phyloP scores from a whole-genome alignment of 2,888 invertebrate species.

The Apocheima hispidaria region DNA sequence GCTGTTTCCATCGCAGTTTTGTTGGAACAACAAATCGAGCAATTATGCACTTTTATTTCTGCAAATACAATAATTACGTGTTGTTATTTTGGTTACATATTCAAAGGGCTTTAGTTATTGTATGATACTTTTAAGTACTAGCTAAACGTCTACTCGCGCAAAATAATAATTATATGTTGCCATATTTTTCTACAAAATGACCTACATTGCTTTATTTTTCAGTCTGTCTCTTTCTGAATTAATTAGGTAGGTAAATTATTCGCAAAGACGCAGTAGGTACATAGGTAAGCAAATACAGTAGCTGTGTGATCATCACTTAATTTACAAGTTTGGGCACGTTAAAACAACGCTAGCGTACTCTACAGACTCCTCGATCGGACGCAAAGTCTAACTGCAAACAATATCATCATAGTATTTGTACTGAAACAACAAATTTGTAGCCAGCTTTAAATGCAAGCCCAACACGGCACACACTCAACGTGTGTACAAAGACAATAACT shows the following conservation, averaged over 20 bases:
- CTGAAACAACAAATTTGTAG: conserved; percentile 86
- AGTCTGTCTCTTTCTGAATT: not conserved
- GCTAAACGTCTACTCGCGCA: too few relatives aligned
- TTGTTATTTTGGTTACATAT: not conserved
- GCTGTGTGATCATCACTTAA: conserved; percentile 69
- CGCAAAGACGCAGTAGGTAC: conserved; percentile 19
- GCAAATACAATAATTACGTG: conserved; percentile 6
- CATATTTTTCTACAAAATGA: conserved; percentile 8
- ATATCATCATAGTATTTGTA: conserved; percentile 85
- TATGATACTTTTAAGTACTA: too few relatives aligned
- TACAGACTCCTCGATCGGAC: conserved; percentile 82
- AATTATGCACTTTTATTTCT: conserved; percentile 35
- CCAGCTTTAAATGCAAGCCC: conserved; percentile 84
- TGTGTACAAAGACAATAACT: conserved; percentile 85
- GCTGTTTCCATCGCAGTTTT: conserved; percentile 41
- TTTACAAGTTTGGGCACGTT: conserved; percentile 72
- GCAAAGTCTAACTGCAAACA: conserved; percentile 83
- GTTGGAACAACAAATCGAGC: conserved; percentile 39
- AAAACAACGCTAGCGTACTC: conserved; percentile 60
- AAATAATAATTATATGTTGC: conserved; percentile 4
- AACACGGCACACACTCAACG: conserved; percentile 81
- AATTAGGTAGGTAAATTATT: not conserved
- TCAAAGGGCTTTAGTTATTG: too few relatives aligned
- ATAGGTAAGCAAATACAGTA: conserved; percentile 46
- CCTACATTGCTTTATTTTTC: not conserved